Evolutionary conservation across 2,797 vertebrate genomes (phyloP), one percentile per base, ranked within the genome.

Genomic region (Falco berigora): DNA sequence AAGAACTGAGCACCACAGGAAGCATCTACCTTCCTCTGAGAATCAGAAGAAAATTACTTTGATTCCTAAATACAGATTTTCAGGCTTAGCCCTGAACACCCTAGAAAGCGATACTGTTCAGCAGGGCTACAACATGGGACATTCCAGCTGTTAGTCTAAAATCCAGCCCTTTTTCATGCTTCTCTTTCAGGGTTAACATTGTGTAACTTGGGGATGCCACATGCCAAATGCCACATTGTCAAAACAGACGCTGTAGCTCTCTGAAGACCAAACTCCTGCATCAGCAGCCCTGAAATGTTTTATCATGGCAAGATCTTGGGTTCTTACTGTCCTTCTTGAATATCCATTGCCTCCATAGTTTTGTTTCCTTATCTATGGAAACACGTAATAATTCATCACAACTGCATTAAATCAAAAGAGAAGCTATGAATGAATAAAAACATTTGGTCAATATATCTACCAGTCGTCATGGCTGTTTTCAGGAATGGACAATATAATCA

Each of bases 391-490:
- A 88, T 56, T 71, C 14, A 0, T 76, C 58, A 81, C 2, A 8
- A 32, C n/a, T n/a, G 40, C 28, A 25, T 88, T 88, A 63, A 27
- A 47, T 30, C 28, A 59, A 59, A 80, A 69, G 18, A 74, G 40
- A 88, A 75, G 9, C 10, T 59, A 27, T 20, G 30, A 95, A 77
- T 52, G 19, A 93, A 68, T 19, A 89, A 75, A 68, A 30, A 36
- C 2, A 18, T 62, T n/a, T 66, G 34, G 55, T 68, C 59, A 55
- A 12, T 50, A 4, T 30, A 49, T 28, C 14, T 73, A 47, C 16
- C 2, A 44, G 11, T 14, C 0, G 0, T 32, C 24, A 46, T 0
- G 3, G 22, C 14, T 73, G 23, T 40, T 53, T 90, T 73, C 3
- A 5, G 55, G 42, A 76, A 76, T 46, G 12, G 27, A 68, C 24